Evolutionary conservation across 2,797 vertebrate species (phyloP), one percentile per base, ranked within the genome.

Genomic region (Takifugu ocellatus): DNA sequence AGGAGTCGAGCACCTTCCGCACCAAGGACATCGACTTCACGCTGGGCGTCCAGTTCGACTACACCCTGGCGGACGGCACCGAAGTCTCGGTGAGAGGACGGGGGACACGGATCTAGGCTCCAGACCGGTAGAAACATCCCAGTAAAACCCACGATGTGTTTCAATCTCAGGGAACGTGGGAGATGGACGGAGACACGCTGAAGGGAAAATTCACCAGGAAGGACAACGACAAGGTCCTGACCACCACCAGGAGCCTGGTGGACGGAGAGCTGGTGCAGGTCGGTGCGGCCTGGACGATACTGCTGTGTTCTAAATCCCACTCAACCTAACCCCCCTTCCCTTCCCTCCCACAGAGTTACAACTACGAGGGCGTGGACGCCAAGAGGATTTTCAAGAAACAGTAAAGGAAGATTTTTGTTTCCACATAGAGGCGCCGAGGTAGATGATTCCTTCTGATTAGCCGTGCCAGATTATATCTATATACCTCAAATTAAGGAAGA

Each of bases 331-430:
- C 12, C 1, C 36, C 36, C 36, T 39, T 12, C 36, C 12, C 36
- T 39, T 39, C 11, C 11, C 3, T 39, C 29, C 10, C 83, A 61
- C 85, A 99, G 96, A 91, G 63, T 49, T 98, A 95, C 1, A 2
- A 16, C 25, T 98, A 96, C 0, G 94, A 98, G 27, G 95, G 94
- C 54, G 92, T 95, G 27, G 90, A 96, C 25, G 92, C 95, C 42
- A 96, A 93, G 84, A 93, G 96, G 77, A 74, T 89, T 89, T 98
- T 97, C 88, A 98, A 96, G 84, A 95, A 87, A 76, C 84, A 65
- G 25, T 98, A 79, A 92, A 49, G 36, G n/a, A 45, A 16, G 25
- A 25, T 72, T 69, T 21, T 27, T 59, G 72, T 67, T 81, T 77
- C 68, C 61, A 58, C 56, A 69, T 49, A 65, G 60, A 50, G 63